Evolutionary conservation across 2,797 vertebrate species (phyloP), one percentile per base, ranked within the genome.

Genomic region (Propithecus deckenii): DNA sequence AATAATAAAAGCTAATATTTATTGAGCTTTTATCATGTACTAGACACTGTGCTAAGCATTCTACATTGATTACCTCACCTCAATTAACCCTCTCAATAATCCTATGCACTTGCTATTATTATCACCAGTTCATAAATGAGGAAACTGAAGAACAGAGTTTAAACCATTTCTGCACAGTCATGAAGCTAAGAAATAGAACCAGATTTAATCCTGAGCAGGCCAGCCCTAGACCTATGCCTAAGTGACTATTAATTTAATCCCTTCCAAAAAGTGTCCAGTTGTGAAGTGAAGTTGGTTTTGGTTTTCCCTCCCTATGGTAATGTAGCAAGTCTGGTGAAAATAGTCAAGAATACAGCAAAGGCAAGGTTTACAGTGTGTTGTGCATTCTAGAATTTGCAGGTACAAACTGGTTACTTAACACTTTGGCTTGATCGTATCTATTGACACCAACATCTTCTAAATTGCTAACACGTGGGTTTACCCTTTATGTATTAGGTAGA

Each of bases 1-100:
- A 96, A 89, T 92, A 87, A 88, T 90, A 79, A n/a, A n/a, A n/a
- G 67, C 52, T 95, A 43, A 65, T 57, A 69, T 94, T 94, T 88
- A 38, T 71, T 46, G 71, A 93, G 85, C n/a, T 65, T 63, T 85
- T 23, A 41, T 55, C 65, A 43, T 84, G 43, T 57, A 59, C 67
- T 86, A 67, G 83, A 78, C 78, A 67, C 22, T 23, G 3, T 72
- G 20, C 63, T 69, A 61, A 86, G 79, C 83, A 84, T 79, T 97
- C 96, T 67, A 80, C 35, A 89, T 72, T 84, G 84, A 89, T 94
- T 61, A 75, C 59, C 55, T 97, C 71, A 91, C 63, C 55, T 97
- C 71, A 91, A 8, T 65, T 92, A 87, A 35, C 63, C 35, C n/a
- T 85, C 65, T 74, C 61, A 85, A 23, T 2, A n/a, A 78, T 71